These are phyloP conservation scores for Montipora cactus DNA, from an alignment of 64 coral and sea anemone species.

Conservation along the genomic window DNA sequence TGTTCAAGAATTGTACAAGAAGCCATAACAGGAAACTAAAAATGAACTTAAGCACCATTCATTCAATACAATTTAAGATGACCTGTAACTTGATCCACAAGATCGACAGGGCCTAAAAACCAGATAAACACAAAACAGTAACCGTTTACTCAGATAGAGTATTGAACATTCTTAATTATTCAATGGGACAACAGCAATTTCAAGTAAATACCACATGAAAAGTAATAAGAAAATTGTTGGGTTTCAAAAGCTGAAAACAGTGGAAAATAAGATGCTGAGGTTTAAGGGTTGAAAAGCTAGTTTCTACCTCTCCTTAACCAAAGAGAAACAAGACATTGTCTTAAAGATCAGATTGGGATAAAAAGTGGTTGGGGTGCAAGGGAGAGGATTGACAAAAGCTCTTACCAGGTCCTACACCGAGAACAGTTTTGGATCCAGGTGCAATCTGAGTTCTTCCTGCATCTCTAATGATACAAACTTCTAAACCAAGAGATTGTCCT, in stretches of 20 bases:
- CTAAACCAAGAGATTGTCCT: constrained; percentile 76
- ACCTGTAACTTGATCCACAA: constrained; percentile 94
- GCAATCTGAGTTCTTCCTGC: constrained; percentile 98
- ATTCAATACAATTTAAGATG: constrained; percentile 91
- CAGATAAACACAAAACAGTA: background rate
- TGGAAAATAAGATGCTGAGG: no score
- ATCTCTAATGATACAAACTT: constrained; percentile 95
- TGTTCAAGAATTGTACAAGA: background rate
- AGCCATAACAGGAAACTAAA: no score
- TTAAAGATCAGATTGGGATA: no score
- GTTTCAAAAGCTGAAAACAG: no score
- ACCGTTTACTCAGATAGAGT: background rate
- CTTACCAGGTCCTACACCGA: constrained; percentile 97
- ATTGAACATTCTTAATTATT: no score
- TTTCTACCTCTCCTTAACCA: no score
- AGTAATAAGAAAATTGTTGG: no score
- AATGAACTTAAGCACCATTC: background rate
- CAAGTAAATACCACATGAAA: no score
- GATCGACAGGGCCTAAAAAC: constrained; percentile 77
- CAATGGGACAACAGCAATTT: no score
- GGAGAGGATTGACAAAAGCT: background rate
- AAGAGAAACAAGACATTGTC: no score
- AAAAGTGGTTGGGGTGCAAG: no score
- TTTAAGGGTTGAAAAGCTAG: no score
- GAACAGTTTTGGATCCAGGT: constrained; percentile 96